A percentile compares a stretch with the other conserved stretches of the same genome.
Conservation (phyloP, 2,888 invertebrate genomes). For the Volucella inanis region DNA sequence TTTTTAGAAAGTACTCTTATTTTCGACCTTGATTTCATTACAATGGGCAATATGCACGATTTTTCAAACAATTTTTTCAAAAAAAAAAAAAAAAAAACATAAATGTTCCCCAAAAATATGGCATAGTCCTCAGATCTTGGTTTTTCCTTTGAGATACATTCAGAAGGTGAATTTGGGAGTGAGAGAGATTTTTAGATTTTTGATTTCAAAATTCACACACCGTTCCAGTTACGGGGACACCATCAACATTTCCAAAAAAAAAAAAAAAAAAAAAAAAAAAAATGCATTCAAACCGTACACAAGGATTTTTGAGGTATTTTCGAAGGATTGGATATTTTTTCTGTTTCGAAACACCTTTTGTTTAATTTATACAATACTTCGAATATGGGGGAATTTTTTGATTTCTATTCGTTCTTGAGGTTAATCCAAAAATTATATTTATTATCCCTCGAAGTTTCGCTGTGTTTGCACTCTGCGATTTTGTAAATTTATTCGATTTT, state of each 20-base stretch:
- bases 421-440: background rate
- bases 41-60: background rate
- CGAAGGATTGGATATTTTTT: background rate
- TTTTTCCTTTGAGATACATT: no score
- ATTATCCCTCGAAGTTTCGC: background rate
- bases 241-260: background rate
- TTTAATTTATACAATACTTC: background rate
- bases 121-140: no score
- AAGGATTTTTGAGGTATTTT: background rate
- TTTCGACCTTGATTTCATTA: constrained; percentile 26
- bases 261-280: background rate
- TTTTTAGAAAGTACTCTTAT: background rate
- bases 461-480: background rate
- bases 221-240: constrained; percentile 17
- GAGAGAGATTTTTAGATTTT: no score
- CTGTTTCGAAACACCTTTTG: background rate
- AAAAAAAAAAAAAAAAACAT: background rate
- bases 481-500: background rate
- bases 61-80: background rate
- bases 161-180: no score
- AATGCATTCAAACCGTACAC: background rate
- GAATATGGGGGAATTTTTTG: background rate
- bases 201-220: constrained; percentile 17
- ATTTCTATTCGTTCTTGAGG: background rate
- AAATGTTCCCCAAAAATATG: background rate